Percentiles rank a stretch among this genome's conserved stretches.
Evolutionary conservation across 2,888 invertebrate genomes (phyloP).

Genomic region (Lagria hirta): DNA sequence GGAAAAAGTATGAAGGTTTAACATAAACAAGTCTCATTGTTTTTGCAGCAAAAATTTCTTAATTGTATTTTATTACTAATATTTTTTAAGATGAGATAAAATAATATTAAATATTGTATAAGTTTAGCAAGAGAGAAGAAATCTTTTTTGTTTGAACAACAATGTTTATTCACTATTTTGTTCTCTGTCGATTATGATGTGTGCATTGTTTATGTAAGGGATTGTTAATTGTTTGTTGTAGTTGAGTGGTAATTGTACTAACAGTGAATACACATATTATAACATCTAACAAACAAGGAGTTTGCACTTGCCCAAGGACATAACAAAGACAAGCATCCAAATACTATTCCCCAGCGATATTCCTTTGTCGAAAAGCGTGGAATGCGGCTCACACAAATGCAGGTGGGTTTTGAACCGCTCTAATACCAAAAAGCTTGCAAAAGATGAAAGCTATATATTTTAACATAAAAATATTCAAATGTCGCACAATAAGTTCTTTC

Average conservation of each 20-base stretch:
- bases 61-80: too few relatives aligned
- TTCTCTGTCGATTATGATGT: too few relatives aligned
- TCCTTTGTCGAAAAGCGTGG: slow-evolving; percentile 15
- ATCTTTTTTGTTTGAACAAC: too few relatives aligned
- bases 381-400: slow-evolving; percentile 19
- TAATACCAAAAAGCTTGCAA: slow-evolving; percentile 19
- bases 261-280: not conserved
- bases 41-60: too few relatives aligned
- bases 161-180: too few relatives aligned
- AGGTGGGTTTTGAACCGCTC: slow-evolving; percentile 16
- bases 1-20: too few relatives aligned
- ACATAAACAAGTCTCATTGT: too few relatives aligned
- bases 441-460: slow-evolving; percentile 25
- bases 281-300: slow-evolving; percentile 4
- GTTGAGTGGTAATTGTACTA: not conserved
- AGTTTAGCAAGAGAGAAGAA: too few relatives aligned
- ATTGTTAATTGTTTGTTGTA: not conserved
- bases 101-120: too few relatives aligned
- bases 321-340: slow-evolving; percentile 15
- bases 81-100: too few relatives aligned
- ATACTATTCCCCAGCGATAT: slow-evolving; percentile 13
- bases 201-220: too few relatives aligned
- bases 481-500: slow-evolving; percentile 32
- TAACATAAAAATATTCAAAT: slow-evolving; percentile 36
- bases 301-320: slow-evolving; percentile 14